Base-by-base conservation (phyloP, 2,113 vertebrate genomes). In the Megaceryle maxima region DNA sequence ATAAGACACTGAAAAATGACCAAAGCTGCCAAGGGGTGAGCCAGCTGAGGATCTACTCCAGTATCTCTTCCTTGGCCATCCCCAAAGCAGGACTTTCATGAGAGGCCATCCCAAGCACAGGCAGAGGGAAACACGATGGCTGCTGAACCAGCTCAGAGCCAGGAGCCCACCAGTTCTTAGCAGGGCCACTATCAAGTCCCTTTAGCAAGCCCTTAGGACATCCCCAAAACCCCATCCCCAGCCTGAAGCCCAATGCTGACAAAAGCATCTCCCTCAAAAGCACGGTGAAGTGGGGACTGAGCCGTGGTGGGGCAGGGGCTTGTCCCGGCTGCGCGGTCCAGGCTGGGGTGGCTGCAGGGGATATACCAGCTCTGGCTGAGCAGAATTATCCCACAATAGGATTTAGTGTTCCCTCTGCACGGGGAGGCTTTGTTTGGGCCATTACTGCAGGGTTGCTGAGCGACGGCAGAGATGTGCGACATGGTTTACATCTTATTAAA, bases 401-500 rank as follows among this genome's bases (percentile, higher is more conserved):
- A 97, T 97, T 97, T 96, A 96, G 92, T 93, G 95, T 96, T 96
- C 92, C 87, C 80, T 90, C 77, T 0, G 0, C 89, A 94, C 0
- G 48, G 76, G 53, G 63, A 92, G 92, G 89, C 95, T 97, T 96
- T 97, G 93, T 97, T 94, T 93, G 83, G 93, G 91, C 85, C 94
- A 85, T 88, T 90, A 87, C 85, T 87, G 89, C 84, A 46, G 70
- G 89, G 97, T 94, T 97, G 97, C 96, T 20, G 80, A 69, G 95
- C 89, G 44, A 97, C 87, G 0, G 96, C 91, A 96, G 96, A 94
- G 90, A 94, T 91, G 95, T 46, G 87, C 4, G 31, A 95, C 93
- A 94, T 17, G 8, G 93, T 96, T 97, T 96, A 96, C 94, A 94
- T 97, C 97, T 97, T 97, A 97, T 94, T 97, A 91, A 96, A 94